phyloP scores from a whole-genome alignment of 2,113 vertebrate genomes.

The Agelaius tricolor region DNA sequence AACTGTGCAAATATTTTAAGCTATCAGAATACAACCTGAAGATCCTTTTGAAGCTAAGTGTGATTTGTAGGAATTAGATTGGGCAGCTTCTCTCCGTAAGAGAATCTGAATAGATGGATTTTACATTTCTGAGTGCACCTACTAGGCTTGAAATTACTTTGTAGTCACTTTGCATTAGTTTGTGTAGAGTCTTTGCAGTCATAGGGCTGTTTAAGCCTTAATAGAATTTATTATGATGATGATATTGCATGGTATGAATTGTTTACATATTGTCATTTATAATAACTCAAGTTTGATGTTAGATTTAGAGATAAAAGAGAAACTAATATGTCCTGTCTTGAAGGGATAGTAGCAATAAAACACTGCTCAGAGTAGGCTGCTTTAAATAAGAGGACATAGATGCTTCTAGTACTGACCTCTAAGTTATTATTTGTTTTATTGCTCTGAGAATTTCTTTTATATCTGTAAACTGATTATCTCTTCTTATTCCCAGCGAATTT shows the following conservation, averaged over 20 bases:
- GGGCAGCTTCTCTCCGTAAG: not conserved
- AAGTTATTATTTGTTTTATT: slow-evolving; percentile 7
- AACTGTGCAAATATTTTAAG: not conserved
- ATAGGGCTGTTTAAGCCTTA: not conserved
- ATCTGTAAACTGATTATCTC: not conserved
- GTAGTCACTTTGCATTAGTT: slow-evolving; percentile 5
- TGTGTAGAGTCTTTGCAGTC: not conserved
- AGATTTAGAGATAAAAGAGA: slow-evolving; percentile 13
- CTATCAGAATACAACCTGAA: not conserved
- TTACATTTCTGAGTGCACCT: not conserved
- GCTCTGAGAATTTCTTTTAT: slow-evolving; percentile 27
- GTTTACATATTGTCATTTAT: not conserved
- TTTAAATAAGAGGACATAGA: not conserved
- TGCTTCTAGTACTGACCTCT: not conserved
- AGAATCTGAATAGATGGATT: not conserved
- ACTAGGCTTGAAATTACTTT: slow-evolving; percentile 11
- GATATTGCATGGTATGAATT: not conserved
- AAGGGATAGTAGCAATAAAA: not conserved
- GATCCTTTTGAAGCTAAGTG: slow-evolving; percentile 6
- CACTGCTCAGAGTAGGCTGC: not conserved
- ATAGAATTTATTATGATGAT: not conserved
- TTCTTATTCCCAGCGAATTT: not conserved
- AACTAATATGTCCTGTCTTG: not conserved
- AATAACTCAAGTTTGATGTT: not conserved
- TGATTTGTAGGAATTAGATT: not conserved